A percentile compares a stretch with the other conserved stretches of the same genome.
Conservation (phyloP, 2,797 vertebrate genomes). For the Tenualosa thibaudeaui region DNA sequence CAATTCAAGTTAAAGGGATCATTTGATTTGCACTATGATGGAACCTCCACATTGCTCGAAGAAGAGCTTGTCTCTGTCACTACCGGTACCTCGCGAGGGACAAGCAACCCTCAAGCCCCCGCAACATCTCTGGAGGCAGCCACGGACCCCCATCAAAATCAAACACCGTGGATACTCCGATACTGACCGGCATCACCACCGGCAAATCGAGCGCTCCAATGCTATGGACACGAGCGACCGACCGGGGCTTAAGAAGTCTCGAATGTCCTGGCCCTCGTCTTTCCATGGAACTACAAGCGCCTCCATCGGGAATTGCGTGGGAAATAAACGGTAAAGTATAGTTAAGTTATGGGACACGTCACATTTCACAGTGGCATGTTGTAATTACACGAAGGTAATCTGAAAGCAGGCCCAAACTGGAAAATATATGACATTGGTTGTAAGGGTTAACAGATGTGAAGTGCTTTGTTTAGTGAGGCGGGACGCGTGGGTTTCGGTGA, state of each 20-base stretch:
- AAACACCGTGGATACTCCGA: constrained; percentile 95
- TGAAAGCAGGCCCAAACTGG: not conserved
- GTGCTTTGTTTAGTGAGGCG: constrained; percentile 67
- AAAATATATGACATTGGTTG: constrained; percentile 36
- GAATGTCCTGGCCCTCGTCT: constrained; percentile 96
- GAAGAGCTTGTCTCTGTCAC: constrained; percentile 88
- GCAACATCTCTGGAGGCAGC: constrained; percentile 96
- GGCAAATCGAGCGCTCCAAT: constrained; percentile 91
- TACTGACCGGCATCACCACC: constrained; percentile 84
- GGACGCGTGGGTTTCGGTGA: constrained; percentile 72
- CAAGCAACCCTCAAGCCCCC: constrained; percentile 87
- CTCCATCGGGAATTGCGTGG: constrained; percentile 77
- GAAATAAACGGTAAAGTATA: constrained; percentile 81
- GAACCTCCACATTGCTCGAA: constrained; percentile 83
- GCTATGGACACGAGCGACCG: constrained; percentile 92
- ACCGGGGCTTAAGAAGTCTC: constrained; percentile 88
- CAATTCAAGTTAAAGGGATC: constrained; percentile 48
- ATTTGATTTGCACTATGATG: constrained; percentile 77
- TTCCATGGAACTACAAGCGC: constrained; percentile 86
- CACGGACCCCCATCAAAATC: constrained; percentile 92
- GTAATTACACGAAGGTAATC: not conserved
- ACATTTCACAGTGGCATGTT: not conserved
- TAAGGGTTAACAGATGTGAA: constrained; percentile 69
- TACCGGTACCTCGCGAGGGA: constrained; percentile 88
- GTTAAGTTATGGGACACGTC: not conserved